These are phyloP conservation scores for Sceloporus tristichus DNA, from an alignment of 2,113 vertebrate genomes.

Conservation along the genomic window DNA sequence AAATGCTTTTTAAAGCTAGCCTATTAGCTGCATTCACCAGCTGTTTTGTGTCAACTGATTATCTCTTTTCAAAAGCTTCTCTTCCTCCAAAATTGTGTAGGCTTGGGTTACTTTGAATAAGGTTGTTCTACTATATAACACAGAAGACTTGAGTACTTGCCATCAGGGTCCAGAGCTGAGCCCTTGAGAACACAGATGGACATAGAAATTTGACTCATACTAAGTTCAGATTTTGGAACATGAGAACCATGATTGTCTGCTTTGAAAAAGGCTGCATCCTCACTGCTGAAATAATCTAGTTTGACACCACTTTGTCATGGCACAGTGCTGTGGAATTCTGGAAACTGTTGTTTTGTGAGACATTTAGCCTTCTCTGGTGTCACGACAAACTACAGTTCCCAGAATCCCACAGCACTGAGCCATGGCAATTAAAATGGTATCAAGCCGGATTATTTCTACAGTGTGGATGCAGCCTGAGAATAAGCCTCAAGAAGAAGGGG, in stretches of 20 bases:
- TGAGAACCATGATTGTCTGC: not conserved
- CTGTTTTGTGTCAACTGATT: not conserved
- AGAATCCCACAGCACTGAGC: not conserved
- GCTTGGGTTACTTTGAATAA: not conserved
- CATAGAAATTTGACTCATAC: not conserved
- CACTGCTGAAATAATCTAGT: too few species aligned
- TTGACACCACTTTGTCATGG: too few species aligned
- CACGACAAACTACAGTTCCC: too few species aligned
- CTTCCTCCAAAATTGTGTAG: accelerated
- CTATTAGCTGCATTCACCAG: not conserved
- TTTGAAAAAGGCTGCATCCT: too few species aligned
- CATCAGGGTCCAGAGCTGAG: too few species aligned
- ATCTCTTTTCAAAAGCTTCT: not conserved
- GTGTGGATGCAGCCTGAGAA: not conserved
- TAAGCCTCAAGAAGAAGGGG: too few species aligned
- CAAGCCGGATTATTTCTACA: too few species aligned
- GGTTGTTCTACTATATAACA: too few species aligned
- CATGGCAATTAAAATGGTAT: not conserved
- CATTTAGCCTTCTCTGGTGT: too few species aligned
- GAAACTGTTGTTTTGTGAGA: too few species aligned
- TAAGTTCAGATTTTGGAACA: not conserved
- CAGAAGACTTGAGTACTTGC: too few species aligned
- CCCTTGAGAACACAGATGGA: not conserved
- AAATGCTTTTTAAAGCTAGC: not conserved
- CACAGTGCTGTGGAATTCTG: too few species aligned